Conservation (phyloP, 1,140 invertebrate genomes). For the Nasonia longicornis region DNA sequence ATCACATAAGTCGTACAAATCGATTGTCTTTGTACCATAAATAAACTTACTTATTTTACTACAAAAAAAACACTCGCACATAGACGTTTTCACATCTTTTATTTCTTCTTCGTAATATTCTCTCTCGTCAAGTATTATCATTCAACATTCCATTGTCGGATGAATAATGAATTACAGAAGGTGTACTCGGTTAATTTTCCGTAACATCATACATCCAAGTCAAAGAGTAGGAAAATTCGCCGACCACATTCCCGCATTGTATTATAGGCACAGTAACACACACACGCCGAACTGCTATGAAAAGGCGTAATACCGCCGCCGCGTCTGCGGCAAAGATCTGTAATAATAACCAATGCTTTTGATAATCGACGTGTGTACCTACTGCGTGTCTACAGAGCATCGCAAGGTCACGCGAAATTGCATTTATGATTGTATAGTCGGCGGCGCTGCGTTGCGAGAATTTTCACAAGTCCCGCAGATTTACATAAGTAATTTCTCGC, state of each 20-base stretch:
- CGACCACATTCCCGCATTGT: background rate
- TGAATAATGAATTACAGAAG: background rate
- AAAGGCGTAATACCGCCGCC: background rate
- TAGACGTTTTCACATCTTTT: background rate
- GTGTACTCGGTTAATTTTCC: background rate
- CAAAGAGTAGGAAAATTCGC: background rate
- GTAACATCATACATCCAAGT: background rate
- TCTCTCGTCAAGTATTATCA: too few species aligned
- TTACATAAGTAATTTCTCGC: conserved; percentile 9
- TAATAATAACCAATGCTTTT: conserved; percentile 15
- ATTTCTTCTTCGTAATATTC: too few species aligned
- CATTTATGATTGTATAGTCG: background rate
- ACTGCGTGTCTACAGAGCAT: background rate
- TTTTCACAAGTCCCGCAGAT: background rate
- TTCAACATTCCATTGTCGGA: too few species aligned
- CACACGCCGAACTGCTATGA: background rate
- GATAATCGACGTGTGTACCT: background rate
- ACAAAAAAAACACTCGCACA: background rate
- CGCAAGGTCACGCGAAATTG: conserved; percentile 11
- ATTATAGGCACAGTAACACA: background rate
- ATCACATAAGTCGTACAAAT: background rate
- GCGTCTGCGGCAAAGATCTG: background rate
- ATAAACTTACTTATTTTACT: background rate
- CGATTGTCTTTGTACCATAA: background rate
- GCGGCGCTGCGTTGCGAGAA: background rate